Evolutionary conservation across 2,888 invertebrate genomes (phyloP), one percentile per base, ranked within the genome.

Genomic region (Folsomia manolachei): DNA sequence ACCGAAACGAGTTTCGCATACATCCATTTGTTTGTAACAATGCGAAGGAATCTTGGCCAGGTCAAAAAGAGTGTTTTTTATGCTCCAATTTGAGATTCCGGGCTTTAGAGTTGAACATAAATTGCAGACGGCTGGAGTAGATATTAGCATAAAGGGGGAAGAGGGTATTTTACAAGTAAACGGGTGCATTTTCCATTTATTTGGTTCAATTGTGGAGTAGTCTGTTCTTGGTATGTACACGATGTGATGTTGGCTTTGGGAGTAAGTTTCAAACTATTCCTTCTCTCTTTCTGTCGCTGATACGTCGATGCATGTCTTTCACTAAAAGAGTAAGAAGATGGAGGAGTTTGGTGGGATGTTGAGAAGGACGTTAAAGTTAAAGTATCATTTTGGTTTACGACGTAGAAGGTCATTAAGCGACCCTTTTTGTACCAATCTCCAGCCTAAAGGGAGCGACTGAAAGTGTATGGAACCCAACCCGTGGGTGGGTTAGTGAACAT

Each of bases 381-480:
- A 62, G 62, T 25, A 62, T 23, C 62, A 62, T 11, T 62, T 62
- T 62, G 62, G 62, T 62, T 62, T 62, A 62, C 62, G 62, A 62
- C 25, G 18, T 21, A 18, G 21, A 25, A 62, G 62, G 24, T 62
- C 62, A 62, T 62, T 62, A 62, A 62, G 62, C 21, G 62, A 62
- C 62, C 62, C 62, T 62, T 62, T 62, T 62, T 62, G 25, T 62
- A 24, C 21, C 24, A 23, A 60, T 39, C 39, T 39, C 39, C 7
- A 14, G 39, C 39, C 39, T 39, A 39, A 39, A 14, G 39, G 39
- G 39, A 39, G 39, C 39, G 14, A 39, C 39, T 9, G n/a, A n/a
- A n/a, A n/a, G n/a, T n/a, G n/a, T 39, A 14, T 4, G 39, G 39
- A 39, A 9, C 39, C 39, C 39, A n/a, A n/a, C n/a, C n/a, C n/a